Base-by-base conservation (phyloP, 1,140 invertebrate species). In the Drosophila eugracilis region DNA sequence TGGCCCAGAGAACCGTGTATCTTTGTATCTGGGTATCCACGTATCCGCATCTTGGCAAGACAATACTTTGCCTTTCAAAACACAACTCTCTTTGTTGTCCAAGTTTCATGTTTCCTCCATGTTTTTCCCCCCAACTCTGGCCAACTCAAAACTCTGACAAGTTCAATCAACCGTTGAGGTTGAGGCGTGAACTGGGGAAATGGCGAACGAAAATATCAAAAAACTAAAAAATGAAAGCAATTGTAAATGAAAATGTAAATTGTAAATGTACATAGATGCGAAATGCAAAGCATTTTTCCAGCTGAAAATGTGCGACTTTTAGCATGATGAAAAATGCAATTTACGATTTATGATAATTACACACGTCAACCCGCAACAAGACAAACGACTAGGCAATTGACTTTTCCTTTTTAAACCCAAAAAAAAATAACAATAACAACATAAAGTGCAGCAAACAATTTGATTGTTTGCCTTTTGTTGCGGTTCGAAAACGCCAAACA, bases 261-360 rank as follows among this genome's bases (percentile, higher is more conserved):
- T 69, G 62, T 47, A 47, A 47, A 47, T 42, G 39, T 66, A 57
- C n/a, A n/a, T n/a, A n/a, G 65, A 69, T 62, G 41, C 69, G 54
- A 78, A 78, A 84, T 80, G 80, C 76, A 85, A 84, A 85, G 62
- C 63, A 85, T 84, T 84, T 47, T 14, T 22, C 59, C 54, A 36
- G 71, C 70, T 69, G 72, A 57, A 85, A 85, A 81, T 86, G 81
- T 86, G 81, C 81, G 83, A 85, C 77, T 85, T 85, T 85, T 85
- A 77, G 80, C 81, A 86, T 69, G 63, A 75, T 75, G 59, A 67
- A 81, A 81, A 86, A 78, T 81, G 83, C 71, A 81, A 86, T 85
- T 86, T 85, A 76, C 77, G 67, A 86, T 81, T 86, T 88, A 86
- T 88, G 81, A 59, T 88, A 88, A 86, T 85, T 85, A 84, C 80